Base-by-base conservation (phyloP, 2,113 vertebrate species). In the Oncorhynchus mykiss region DNA sequence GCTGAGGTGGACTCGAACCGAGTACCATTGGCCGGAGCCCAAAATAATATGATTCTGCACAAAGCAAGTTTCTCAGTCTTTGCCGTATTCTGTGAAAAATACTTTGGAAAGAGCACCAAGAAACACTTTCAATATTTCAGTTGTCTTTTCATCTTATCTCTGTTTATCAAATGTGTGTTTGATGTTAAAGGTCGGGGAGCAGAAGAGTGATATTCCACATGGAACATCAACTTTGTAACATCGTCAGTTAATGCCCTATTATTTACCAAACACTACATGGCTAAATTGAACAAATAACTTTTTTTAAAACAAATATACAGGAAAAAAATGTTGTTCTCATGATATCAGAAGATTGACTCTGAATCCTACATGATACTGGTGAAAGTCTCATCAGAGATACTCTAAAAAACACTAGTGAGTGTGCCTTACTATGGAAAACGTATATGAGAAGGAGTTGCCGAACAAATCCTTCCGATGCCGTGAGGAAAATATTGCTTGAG, bases 221-320 rank as follows among this genome's bases (percentile, higher is more conserved):
- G 51, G 12, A 18, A 57, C 12, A 57, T 57, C 16, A 57, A 57
- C 51, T 57, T 20, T 57, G 16, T 57, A 60, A n/a, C 39, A 59
- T 9, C 45, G 62, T 66, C 39, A 85, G 87, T 85, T 87, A 84
- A 78, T 57, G n/a, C 70, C 59, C 39, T 65, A 3, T n/a, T 88
- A 80, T 88, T 91, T 88, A 77, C 78, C 64, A 72, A 75, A 73
- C 73, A 73, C 78, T 76, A 73, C 80, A 83, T 81, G 84, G 82
- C 85, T 85, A 86, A 84, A 84, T 71, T 67, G 60, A 71, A 86
- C 80, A 87, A 91, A 89, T 86, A 87, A 89, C 78, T 87, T 69
- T 76, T 76, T 34, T 34, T 25, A 79, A 80, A 83, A 86, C 54
- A 14, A 88, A 87, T 80, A 85, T 79, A 84, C 71, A 45, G 7